Conservation (phyloP, 2,888 invertebrate species). For the Eupeodes luniger region DNA sequence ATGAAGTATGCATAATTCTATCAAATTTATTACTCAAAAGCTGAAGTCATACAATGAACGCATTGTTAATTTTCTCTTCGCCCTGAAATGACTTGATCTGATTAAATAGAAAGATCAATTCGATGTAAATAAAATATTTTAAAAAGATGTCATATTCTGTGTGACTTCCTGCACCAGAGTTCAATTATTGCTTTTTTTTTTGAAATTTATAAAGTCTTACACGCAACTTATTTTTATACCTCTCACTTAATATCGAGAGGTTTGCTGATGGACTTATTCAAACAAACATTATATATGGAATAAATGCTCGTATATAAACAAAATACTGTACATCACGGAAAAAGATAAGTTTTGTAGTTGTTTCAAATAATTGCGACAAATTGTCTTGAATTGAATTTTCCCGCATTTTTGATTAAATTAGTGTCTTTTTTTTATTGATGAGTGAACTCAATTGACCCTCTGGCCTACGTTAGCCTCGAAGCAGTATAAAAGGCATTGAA, state of each 20-base stretch:
- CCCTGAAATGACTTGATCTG: slow-evolving; percentile 12
- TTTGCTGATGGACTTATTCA: neutral
- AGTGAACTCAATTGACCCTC: slow-evolving; percentile 68
- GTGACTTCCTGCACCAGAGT: slow-evolving; percentile 20
- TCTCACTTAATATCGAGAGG: neutral
- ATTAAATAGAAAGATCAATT: slow-evolving; percentile 35
- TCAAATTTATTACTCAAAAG: too few species aligned
- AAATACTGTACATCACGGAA: neutral
- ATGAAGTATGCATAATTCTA: too few species aligned
- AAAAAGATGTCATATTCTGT: neutral
- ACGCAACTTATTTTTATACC: slow-evolving; percentile 18
- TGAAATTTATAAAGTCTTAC: slow-evolving; percentile 2
- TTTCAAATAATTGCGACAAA: slow-evolving; percentile 44
- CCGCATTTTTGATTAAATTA: slow-evolving; percentile 69
- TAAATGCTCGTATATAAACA: neutral
- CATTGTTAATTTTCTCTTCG: neutral
- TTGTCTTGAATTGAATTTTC: slow-evolving; percentile 67
- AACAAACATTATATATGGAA: neutral
- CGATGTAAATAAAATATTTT: neutral
- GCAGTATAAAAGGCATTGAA: slow-evolving; percentile 35
- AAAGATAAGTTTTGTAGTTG: slow-evolving; percentile 5
- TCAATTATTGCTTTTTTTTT: slow-evolving; percentile 9
- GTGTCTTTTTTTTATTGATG: slow-evolving; percentile 63
- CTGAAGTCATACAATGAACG: neutral
- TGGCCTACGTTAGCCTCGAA: slow-evolving; percentile 64